These are phyloP conservation scores for Crossoptilon crossoptilon DNA, from an alignment of 2,797 vertebrate species.

Conservation along the genomic window DNA sequence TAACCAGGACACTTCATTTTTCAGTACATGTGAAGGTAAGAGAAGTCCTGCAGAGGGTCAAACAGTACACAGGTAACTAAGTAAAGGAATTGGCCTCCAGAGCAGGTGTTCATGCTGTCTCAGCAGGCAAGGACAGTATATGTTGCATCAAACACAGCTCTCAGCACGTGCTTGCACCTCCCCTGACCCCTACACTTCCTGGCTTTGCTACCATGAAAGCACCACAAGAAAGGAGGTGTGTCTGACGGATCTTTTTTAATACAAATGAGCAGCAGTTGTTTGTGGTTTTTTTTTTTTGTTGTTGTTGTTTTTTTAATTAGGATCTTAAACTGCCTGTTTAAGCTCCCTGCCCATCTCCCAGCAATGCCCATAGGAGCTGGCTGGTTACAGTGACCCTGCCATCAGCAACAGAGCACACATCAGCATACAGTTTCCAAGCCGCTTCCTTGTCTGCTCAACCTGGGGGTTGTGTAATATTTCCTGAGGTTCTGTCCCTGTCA, in stretches of 20 bases:
- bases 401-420: not conserved
- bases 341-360: not conserved
- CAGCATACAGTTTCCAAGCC: not conserved
- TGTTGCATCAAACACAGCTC: constrained; percentile 49
- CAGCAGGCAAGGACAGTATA: constrained; percentile 58
- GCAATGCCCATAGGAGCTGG: not conserved
- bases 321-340: not conserved
- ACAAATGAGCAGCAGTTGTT: not conserved
- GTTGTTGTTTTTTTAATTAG: not conserved
- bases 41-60: constrained; percentile 61
- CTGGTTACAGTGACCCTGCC: fast-evolving
- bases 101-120: constrained; percentile 54
- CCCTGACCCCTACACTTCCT: constrained; percentile 38
- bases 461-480: not conserved
- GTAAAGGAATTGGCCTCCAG: constrained; percentile 54
- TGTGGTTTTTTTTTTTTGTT: not conserved
- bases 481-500: not conserved
- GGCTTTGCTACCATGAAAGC: constrained; percentile 40
- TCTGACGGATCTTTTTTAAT: constrained; percentile 20
- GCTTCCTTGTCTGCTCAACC: not conserved
- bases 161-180: constrained; percentile 48
- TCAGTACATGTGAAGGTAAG: not conserved
- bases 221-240: constrained; percentile 17
- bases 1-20: constrained; percentile 9
- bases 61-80: constrained; percentile 41